Conservation (phyloP, 2,888 invertebrate genomes). For the Selenia dentaria region DNA sequence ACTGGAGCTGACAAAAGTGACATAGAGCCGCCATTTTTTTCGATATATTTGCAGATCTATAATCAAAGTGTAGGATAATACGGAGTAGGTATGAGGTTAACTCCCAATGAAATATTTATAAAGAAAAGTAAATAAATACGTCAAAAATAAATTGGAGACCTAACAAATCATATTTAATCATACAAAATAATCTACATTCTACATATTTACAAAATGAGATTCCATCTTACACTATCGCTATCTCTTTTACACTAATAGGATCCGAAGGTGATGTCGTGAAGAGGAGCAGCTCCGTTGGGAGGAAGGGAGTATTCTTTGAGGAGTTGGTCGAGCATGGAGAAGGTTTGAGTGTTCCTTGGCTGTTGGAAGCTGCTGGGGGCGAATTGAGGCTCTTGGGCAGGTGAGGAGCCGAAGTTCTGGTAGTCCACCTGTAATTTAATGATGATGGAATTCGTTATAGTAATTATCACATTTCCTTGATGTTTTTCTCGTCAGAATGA, state of each 20-base stretch:
- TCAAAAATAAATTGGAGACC: slow-evolving; percentile 18
- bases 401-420: slow-evolving; percentile 49
- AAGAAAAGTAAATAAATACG: slow-evolving; percentile 10
- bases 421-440: slow-evolving; percentile 25
- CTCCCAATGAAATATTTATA: no score
- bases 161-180: slow-evolving; percentile 31
- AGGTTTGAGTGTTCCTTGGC: slow-evolving; percentile 51
- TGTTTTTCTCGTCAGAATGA: no score
- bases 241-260: slow-evolving; percentile 75
- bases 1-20: no score
- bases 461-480: no score
- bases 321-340: slow-evolving; percentile 89
- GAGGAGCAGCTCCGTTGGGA: slow-evolving; percentile 86
- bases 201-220: slow-evolving; percentile 71
- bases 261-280: slow-evolving; percentile 94
- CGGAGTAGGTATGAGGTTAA: no score
- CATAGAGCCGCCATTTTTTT: no score
- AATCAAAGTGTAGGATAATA: no score
- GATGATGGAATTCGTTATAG: neutral
- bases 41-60: no score
- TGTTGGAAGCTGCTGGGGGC: slow-evolving; percentile 42
- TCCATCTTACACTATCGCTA: slow-evolving; percentile 15
- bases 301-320: slow-evolving; percentile 93
- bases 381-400: slow-evolving; percentile 33
- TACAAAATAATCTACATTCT: slow-evolving; percentile 55